Evolutionary conservation across 2,113 vertebrate species (phyloP).

Genomic region (Riparia riparia): DNA sequence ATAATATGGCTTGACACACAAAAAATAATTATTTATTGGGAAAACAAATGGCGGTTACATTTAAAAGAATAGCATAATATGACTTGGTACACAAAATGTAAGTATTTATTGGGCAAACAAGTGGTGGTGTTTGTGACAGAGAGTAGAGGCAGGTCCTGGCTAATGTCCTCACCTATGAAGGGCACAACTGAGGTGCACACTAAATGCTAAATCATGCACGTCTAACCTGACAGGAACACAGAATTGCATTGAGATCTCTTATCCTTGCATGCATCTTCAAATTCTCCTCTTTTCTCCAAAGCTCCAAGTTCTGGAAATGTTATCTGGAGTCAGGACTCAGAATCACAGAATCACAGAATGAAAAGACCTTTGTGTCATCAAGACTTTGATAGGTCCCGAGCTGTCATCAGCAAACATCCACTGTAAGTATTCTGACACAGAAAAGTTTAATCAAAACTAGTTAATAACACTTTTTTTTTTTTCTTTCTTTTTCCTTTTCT

Average conservation of each 20-base stretch:
- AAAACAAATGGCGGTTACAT: neutral
- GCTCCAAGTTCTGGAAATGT: neutral
- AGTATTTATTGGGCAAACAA: neutral
- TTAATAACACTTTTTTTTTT: neutral
- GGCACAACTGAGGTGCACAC: neutral
- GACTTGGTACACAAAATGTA: neutral
- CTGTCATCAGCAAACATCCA: neutral
- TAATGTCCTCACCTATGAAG: neutral
- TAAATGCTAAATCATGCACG: rapidly evolving
- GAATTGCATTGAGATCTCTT: neutral
- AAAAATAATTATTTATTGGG: neutral
- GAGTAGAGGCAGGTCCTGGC: neutral
- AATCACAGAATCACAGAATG: neutral
- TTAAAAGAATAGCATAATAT: neutral
- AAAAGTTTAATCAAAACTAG: neutral
- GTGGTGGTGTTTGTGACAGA: neutral
- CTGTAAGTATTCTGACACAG: neutral
- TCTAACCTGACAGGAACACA: neutral
- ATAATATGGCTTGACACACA: neutral
- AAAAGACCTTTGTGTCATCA: neutral
- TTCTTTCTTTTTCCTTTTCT: neutral
- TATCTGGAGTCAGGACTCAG: neutral
- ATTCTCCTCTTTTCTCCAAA: neutral
- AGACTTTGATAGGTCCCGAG: neutral
- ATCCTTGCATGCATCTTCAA: neutral